Evolutionary conservation across 2,113 vertebrate species (phyloP).

Genomic region (Bubalus kerabau): DNA sequence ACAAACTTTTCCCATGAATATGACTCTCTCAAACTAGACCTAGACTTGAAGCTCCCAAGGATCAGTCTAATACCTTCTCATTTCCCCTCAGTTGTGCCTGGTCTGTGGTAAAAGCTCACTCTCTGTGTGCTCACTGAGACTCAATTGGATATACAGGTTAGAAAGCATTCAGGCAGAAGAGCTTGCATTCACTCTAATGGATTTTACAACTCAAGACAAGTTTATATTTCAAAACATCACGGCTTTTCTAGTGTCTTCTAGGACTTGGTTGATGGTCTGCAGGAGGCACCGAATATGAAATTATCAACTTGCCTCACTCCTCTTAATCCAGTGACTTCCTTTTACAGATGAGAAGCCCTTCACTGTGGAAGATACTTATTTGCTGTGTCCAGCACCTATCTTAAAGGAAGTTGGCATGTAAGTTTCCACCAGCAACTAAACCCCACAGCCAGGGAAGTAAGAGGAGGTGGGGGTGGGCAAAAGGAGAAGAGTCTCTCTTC

Average conservation of each 20-base stretch:
- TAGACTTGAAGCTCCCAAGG: neutral
- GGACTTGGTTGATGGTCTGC: neutral
- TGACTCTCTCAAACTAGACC: neutral
- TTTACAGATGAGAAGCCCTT: conserved; percentile 93
- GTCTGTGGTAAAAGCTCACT: neutral
- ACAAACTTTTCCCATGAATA: neutral
- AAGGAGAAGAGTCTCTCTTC: neutral
- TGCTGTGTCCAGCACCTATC: conserved; percentile 94
- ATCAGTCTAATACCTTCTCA: neutral
- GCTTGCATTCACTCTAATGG: neutral
- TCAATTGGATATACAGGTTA: neutral
- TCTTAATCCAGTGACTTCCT: conserved; percentile 14
- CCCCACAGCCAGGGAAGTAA: neutral
- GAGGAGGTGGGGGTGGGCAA: neutral
- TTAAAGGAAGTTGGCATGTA: conserved; percentile 96
- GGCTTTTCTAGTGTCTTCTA: neutral
- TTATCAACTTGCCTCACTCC: neutral
- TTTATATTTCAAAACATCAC: neutral
- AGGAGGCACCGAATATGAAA: neutral
- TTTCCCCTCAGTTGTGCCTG: neutral
- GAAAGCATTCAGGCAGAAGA: neutral
- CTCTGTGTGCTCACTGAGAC: neutral
- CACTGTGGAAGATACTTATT: conserved; percentile 93
- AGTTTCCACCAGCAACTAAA: conserved; percentile 67
- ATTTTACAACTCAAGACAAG: neutral